Percentiles rank a stretch among this genome's conserved stretches.
These are phyloP conservation scores for Gambusia affinis DNA, from an alignment of 2,113 vertebrate species.

Conservation along the genomic window DNA sequence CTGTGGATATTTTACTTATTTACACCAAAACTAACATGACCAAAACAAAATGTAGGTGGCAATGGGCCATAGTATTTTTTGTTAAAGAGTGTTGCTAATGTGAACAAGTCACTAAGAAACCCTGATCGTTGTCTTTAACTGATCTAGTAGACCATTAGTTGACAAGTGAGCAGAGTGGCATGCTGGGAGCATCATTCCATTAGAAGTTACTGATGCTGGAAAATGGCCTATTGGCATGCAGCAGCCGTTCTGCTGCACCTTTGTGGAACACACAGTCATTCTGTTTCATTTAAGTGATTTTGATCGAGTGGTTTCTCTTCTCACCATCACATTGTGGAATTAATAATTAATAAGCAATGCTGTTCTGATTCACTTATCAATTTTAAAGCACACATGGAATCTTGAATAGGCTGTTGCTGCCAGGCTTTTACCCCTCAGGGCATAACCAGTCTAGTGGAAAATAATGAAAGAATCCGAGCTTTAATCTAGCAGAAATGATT, in stretches of 20 bases:
- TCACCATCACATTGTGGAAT: slow-evolving; percentile 67
- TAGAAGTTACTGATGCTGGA: slow-evolving; percentile 25
- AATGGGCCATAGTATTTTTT: not conserved
- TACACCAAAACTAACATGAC: too few relatives aligned
- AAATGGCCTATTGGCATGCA: slow-evolving; percentile 39
- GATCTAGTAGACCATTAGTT: slow-evolving; percentile 33
- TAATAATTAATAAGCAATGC: slow-evolving; percentile 76
- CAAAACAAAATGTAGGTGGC: not conserved
- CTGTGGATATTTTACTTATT: too few relatives aligned
- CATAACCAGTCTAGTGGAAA: slow-evolving; percentile 28
- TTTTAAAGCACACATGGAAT: slow-evolving; percentile 75
- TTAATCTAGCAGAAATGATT: slow-evolving; percentile 68
- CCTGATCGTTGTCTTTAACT: slow-evolving; percentile 21
- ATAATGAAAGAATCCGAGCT: slow-evolving; percentile 62
- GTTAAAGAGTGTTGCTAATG: not conserved
- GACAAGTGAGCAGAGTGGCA: slow-evolving; percentile 15
- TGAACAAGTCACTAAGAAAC: not conserved
- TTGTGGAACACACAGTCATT: slow-evolving; percentile 48
- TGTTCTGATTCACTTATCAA: slow-evolving; percentile 76
- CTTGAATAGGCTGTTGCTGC: slow-evolving; percentile 36
- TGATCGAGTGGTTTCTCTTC: slow-evolving; percentile 62
- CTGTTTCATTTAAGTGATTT: slow-evolving; percentile 73
- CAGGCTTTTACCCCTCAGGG: slow-evolving; percentile 49
- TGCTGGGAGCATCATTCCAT: slow-evolving; percentile 16
- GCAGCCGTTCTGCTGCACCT: slow-evolving; percentile 32